A percentile compares a stretch with the other conserved stretches of the same genome.
Evolutionary conservation across 2,888 invertebrate species (phyloP).

Genomic region (Synanthedon formicaeformis): DNA sequence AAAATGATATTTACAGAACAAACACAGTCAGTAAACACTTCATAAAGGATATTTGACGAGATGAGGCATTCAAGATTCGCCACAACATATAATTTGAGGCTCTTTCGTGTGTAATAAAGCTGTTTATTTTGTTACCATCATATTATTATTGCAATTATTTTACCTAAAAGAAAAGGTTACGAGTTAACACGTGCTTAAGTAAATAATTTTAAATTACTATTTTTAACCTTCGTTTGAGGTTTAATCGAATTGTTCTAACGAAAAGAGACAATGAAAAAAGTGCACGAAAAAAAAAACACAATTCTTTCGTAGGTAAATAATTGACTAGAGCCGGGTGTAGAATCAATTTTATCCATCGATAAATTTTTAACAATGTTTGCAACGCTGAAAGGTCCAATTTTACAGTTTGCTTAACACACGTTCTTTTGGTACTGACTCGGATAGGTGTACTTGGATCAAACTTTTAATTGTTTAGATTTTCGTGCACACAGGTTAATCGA

Average conservation of each 20-base stretch:
- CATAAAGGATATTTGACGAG: neutral
- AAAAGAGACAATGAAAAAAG: slow-evolving; percentile 1
- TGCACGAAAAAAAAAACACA: slow-evolving; percentile 4
- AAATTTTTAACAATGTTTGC: slow-evolving; percentile 33
- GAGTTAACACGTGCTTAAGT: too few relatives aligned
- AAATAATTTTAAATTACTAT: too few relatives aligned
- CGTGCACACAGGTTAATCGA: too few relatives aligned
- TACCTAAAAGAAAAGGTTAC: too few relatives aligned
- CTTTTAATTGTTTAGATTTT: too few relatives aligned
- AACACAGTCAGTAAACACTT: neutral
- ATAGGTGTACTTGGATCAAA: too few relatives aligned
- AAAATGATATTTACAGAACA: neutral
- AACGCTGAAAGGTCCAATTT: slow-evolving; percentile 17
- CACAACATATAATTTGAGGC: too few relatives aligned
- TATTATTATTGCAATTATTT: too few relatives aligned
- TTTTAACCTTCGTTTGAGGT: too few relatives aligned
- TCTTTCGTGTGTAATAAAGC: too few relatives aligned
- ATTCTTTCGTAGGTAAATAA: slow-evolving; percentile 14
- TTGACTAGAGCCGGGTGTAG: slow-evolving; percentile 22
- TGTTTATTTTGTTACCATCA: too few relatives aligned
- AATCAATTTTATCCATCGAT: slow-evolving; percentile 23
- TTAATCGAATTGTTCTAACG: too few relatives aligned
- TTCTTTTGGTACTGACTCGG: neutral
- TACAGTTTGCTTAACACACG: neutral
- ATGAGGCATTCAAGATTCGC: neutral